phyloP scores from a whole-genome alignment of 37 sponge, comb jelly and placozoan species.

The Chondrilla cf. caribensis region DNA sequence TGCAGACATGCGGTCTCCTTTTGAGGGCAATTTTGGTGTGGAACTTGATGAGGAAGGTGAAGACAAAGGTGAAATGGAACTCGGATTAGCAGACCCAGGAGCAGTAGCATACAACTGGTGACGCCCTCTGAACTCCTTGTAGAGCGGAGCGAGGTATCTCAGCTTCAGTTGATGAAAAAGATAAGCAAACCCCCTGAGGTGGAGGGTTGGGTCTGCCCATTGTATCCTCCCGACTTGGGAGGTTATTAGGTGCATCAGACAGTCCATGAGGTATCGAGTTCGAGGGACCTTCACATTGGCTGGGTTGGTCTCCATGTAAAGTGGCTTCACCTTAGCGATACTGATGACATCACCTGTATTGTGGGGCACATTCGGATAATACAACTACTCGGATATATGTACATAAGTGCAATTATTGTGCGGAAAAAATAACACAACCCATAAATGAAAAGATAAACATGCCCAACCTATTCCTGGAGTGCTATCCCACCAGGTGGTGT shows the following conservation, averaged over 20 bases:
- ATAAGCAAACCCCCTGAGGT: constrained; percentile 70
- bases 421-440: background rate
- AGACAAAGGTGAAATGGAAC: background rate
- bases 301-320: constrained; percentile 1
- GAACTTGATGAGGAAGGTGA: background rate
- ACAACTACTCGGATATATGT: no score
- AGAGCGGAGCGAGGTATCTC: constrained; percentile 76
- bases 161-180: constrained; percentile 86
- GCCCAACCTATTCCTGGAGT: constrained; percentile 3
- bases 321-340: background rate
- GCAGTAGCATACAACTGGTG: constrained; percentile 47
- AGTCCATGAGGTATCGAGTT: background rate
- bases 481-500: background rate
- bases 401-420: no score
- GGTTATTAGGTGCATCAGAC: background rate
- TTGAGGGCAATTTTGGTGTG: background rate
- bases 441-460: background rate
- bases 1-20: constrained; percentile 34
- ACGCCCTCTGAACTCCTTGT: constrained; percentile 54
- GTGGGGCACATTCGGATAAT: background rate
- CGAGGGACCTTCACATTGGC: constrained; percentile 2
- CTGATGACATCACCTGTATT: background rate
- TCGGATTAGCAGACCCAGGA: background rate
- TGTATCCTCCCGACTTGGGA: constrained; percentile 57
- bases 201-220: constrained; percentile 63